Percentiles rank a stretch among this genome's conserved stretches.
Conservation (phyloP, 1,140 invertebrate genomes). For the Eurytemora carolleeae region DNA sequence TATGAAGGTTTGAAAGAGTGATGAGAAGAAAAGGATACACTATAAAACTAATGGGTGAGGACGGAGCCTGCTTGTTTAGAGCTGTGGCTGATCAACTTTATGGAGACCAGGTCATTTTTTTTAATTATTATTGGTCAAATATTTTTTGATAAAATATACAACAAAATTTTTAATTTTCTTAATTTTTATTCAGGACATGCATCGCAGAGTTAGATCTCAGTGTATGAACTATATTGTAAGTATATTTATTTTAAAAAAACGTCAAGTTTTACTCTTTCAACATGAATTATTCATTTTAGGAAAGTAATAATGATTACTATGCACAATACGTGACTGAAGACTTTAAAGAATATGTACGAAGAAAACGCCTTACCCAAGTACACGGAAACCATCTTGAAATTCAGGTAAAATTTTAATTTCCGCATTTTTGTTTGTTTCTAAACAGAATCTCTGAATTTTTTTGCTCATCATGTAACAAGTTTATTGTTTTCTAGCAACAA, state of each 20-base stretch:
- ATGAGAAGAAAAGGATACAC: constrained; percentile 51
- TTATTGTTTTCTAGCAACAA: too few species aligned
- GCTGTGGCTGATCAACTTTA: constrained; percentile 81
- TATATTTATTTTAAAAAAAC: constrained; percentile 14
- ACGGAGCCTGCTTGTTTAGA: constrained; percentile 79
- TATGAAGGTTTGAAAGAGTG: constrained; percentile 53
- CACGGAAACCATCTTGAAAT: constrained; percentile 89
- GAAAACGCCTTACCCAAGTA: constrained; percentile 52
- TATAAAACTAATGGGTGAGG: constrained; percentile 72
- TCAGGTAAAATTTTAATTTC: too few species aligned
- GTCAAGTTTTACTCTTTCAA: too few species aligned
- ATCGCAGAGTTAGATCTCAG: constrained; percentile 54
- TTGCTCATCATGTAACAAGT: too few species aligned
- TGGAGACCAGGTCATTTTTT: too few species aligned
- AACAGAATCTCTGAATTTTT: too few species aligned
- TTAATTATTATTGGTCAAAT: too few species aligned
- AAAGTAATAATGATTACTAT: constrained; percentile 63
- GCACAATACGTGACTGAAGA: constrained; percentile 85
- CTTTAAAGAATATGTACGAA: constrained; percentile 60
- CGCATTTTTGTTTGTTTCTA: too few species aligned
- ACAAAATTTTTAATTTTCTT: too few species aligned
- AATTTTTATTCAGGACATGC: too few species aligned
- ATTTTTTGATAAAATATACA: too few species aligned
- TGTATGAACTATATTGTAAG: constrained; percentile 85
- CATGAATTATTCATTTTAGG: too few species aligned